phyloP scores from a whole-genome alignment of 1,140 invertebrate genomes.

The Physella acuta region DNA sequence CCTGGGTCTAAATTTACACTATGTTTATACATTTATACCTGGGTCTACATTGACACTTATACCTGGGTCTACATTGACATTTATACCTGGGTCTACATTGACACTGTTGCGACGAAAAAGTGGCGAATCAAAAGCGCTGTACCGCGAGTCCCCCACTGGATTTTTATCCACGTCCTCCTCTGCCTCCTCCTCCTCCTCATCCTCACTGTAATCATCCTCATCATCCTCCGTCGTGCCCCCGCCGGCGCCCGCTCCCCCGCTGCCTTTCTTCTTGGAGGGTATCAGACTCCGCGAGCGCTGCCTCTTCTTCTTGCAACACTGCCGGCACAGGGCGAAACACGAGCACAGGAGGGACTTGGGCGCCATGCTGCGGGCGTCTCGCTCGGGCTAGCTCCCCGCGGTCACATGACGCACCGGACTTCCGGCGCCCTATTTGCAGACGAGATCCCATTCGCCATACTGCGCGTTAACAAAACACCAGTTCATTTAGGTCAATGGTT shows the following conservation, averaged over 20 bases:
- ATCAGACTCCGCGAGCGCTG: constrained; percentile 5
- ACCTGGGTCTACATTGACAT: too few relatives aligned
- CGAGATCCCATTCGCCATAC: too few relatives aligned
- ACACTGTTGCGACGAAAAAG: constrained; percentile 5
- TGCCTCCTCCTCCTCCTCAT: constrained; percentile 2
- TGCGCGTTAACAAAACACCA: too few relatives aligned
- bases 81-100: not conserved
- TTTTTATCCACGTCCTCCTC: constrained; percentile 1
- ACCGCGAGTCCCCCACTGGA: not conserved
- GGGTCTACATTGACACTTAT: too few relatives aligned
- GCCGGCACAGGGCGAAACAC: constrained; percentile 6
- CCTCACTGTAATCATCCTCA: not conserved
- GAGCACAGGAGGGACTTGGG: constrained; percentile 5
- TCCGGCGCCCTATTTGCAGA: too few relatives aligned
- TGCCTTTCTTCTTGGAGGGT: not conserved
- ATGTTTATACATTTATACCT: too few relatives aligned
- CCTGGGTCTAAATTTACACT: not conserved
- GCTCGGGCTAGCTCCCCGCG: not conserved
- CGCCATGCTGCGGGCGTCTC: not conserved
- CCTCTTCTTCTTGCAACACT: not conserved
- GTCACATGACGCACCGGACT: too few relatives aligned
- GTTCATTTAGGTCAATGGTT: too few relatives aligned
- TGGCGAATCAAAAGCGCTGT: constrained; percentile 17
- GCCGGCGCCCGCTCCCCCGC: not conserved
- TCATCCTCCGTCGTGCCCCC: not conserved